A percentile compares a stretch with the other conserved stretches of the same genome.
These are phyloP conservation scores for Phycodurus eques DNA, from an alignment of 2,113 vertebrate species.

Conservation along the genomic window DNA sequence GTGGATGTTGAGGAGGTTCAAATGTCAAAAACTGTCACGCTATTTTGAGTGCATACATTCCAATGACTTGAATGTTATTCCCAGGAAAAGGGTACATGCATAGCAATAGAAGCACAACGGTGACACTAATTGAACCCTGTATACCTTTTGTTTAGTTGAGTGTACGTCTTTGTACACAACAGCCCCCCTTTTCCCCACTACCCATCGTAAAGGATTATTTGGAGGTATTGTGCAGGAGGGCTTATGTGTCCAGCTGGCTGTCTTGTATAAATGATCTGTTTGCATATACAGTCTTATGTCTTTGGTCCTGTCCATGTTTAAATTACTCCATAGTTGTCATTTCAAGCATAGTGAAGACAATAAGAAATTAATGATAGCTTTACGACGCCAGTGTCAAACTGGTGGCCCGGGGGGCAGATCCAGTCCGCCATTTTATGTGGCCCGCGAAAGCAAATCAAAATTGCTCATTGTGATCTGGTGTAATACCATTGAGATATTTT, in stretches of 20 bases:
- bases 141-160: conserved; percentile 42
- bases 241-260: conserved; percentile 77
- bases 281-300: conserved; percentile 18
- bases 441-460: too few species aligned
- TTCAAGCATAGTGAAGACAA: conserved; percentile 6
- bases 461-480: too few species aligned
- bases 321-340: conserved; percentile 19
- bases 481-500: too few species aligned
- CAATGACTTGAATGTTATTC: conserved; percentile 64
- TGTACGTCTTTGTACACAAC: conserved; percentile 9
- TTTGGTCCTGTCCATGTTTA: conserved; percentile 5
- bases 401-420: too few species aligned
- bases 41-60: conserved; percentile 68
- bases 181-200: conserved; percentile 49
- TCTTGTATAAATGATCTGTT: conserved; percentile 37
- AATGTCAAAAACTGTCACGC: conserved; percentile 62
- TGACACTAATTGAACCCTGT: conserved; percentile 56
- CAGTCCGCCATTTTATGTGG: conserved; percentile 9
- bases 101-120: conserved; percentile 55
- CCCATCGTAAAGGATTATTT: conserved; percentile 76
- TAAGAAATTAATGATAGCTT: conserved; percentile 12
- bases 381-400: conserved; percentile 29
- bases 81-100: conserved; percentile 51
- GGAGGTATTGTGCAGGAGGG: conserved; percentile 73
- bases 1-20: conserved; percentile 46